Conservation (phyloP, 2,888 invertebrate species). For the Drosophila fungiperda region DNA sequence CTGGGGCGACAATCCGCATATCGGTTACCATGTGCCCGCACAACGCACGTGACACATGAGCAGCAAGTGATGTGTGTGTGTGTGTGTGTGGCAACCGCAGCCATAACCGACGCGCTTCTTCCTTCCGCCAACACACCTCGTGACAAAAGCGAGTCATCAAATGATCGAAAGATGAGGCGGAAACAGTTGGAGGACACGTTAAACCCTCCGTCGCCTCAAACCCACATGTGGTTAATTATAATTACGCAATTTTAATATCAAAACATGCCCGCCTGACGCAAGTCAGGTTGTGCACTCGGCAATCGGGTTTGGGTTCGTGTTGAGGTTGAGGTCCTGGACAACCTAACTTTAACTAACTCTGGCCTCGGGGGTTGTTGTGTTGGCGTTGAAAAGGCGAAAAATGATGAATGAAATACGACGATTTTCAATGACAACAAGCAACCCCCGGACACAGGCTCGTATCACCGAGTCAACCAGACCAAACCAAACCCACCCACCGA, state of each 20-base stretch:
- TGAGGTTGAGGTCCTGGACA: constrained; percentile 25
- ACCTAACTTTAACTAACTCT: constrained; percentile 48
- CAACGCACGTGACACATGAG: constrained; percentile 53
- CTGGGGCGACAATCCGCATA: constrained; percentile 72
- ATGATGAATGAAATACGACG: constrained; percentile 82
- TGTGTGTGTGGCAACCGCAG: constrained; percentile 15
- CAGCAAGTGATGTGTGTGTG: constrained; percentile 10
- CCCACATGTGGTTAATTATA: constrained; percentile 84
- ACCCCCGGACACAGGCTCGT: constrained; percentile 57
- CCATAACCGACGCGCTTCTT: constrained; percentile 38
- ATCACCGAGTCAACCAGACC: not conserved
- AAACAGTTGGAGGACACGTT: constrained; percentile 64
- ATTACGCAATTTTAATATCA: constrained; percentile 82
- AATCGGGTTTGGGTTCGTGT: constrained; percentile 24
- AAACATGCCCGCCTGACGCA: constrained; percentile 58
- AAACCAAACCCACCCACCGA: not conserved
- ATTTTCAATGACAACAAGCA: constrained; percentile 69
- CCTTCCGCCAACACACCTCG: constrained; percentile 59
- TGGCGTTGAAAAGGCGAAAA: constrained; percentile 77
- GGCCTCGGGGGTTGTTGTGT: constrained; percentile 62
- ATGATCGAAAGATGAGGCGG: constrained; percentile 56
- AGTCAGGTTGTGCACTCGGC: constrained; percentile 36
- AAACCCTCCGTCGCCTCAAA: constrained; percentile 39
- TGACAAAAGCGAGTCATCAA: constrained; percentile 44
- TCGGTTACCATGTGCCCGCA: constrained; percentile 54